Evolutionary conservation across 2,888 invertebrate genomes (phyloP).

Genomic region (Sesia apiformis): DNA sequence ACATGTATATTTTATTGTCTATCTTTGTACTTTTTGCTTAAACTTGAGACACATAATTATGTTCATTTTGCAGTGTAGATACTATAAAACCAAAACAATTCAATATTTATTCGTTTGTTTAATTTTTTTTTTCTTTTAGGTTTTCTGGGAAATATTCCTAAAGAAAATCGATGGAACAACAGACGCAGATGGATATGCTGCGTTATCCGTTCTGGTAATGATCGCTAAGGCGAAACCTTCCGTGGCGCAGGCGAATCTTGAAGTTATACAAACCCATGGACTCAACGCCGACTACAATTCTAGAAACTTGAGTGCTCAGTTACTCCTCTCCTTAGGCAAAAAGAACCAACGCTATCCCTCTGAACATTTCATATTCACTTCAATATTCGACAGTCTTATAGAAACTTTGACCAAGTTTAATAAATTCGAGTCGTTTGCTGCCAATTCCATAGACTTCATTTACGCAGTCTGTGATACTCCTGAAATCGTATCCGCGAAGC

Average conservation of each 20-base stretch:
- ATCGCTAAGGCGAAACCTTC: slow-evolving; percentile 73
- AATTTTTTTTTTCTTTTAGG: slow-evolving; percentile 50
- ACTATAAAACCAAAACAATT: no score
- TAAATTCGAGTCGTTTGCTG: slow-evolving; percentile 68
- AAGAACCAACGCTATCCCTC: slow-evolving; percentile 52
- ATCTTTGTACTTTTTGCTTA: no score
- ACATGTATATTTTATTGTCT: no score
- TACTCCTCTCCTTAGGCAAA: slow-evolving; percentile 45
- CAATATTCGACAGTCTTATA: slow-evolving; percentile 50
- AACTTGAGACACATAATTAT: no score
- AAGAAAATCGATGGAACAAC: slow-evolving; percentile 81
- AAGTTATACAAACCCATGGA: slow-evolving; percentile 79
- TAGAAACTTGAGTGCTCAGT: slow-evolving; percentile 44
- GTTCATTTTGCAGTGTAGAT: no score
- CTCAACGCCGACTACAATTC: slow-evolving; percentile 71
- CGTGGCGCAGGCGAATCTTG: slow-evolving; percentile 79
- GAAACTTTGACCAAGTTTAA: slow-evolving; percentile 61
- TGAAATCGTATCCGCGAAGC: slow-evolving; percentile 62
- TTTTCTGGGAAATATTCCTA: slow-evolving; percentile 90
- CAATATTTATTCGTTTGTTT: no score
- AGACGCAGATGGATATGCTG: slow-evolving; percentile 81
- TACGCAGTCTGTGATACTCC: slow-evolving; percentile 76
- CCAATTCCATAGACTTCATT: slow-evolving; percentile 65
- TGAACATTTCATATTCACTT: slow-evolving; percentile 45
- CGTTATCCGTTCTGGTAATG: slow-evolving; percentile 87